Conservation (phyloP, 2,797 vertebrate genomes). For the Sebastes taczanowskii region DNA sequence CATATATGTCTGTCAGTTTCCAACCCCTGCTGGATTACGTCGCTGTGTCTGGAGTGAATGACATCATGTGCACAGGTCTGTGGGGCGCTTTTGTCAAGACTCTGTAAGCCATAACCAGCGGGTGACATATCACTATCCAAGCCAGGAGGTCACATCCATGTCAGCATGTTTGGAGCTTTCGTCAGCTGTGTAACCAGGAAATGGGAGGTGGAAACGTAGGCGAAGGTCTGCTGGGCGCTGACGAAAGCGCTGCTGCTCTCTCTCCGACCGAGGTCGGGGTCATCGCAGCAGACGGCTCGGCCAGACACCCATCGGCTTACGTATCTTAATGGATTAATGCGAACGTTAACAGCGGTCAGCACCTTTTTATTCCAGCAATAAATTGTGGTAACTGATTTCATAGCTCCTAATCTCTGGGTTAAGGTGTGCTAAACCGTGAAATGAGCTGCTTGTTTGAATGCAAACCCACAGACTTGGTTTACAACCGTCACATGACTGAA, state of each 20-base stretch:
- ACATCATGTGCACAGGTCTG: constrained; percentile 16
- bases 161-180: constrained; percentile 38
- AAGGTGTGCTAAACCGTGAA: neutral
- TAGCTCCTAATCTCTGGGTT: neutral
- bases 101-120: neutral
- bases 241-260: constrained; percentile 27
- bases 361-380: neutral
- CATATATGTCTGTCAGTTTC: neutral
- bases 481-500: neutral
- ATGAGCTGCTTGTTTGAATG: neutral
- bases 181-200: constrained; percentile 67
- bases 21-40: constrained; percentile 1
- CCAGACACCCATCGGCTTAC: constrained; percentile 5
- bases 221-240: constrained; percentile 49
- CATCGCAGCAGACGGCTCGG: neutral
- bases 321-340: constrained; percentile 23
- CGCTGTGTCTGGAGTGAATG: constrained; percentile 4
- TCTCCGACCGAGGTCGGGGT: constrained; percentile 12
- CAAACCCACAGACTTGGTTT: constrained; percentile 8
- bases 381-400: neutral
- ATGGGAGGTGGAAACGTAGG: constrained; percentile 38
- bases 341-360: neutral
- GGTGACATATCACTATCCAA: constrained; percentile 19
- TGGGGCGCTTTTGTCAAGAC: constrained; percentile 5
- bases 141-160: constrained; percentile 47